Evolutionary conservation across 2,888 invertebrate genomes (phyloP), one percentile per base, ranked within the genome.

Genomic region (Pammene fasciana): DNA sequence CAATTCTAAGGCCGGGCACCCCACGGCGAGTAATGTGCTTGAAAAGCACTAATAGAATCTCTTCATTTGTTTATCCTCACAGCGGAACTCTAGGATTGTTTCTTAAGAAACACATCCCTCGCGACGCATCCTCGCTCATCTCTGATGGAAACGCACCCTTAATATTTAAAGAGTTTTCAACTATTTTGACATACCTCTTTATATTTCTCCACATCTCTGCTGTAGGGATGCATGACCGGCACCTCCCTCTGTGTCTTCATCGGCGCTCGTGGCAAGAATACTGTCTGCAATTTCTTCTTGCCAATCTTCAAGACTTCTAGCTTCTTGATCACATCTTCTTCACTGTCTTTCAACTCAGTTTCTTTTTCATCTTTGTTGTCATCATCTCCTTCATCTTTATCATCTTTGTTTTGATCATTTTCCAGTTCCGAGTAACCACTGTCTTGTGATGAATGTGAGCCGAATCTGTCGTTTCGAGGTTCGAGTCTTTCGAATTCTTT

Each of bases 371-470:
- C 74, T 57, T 81, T 81, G 0, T 73, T 16, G 0, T 56, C 14
- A 26, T 43, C 43, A 43, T 55, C 26, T 3, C 26, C 4, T 26
- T 26, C 26, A 26, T 26, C 54, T 3, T 75, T 9, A 38, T 68
- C 72, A 4, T 73, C 73, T 11, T 65, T 67, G 14, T 66, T 54
- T 9, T 71, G 67, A 52, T 14, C 73, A 6, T 78, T 75, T 56
- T 80, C 82, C 0, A 73, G 81, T 2, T 90, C 90, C 0, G 84
- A 77, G 38, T 81, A 89, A 0, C 92, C 92, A 36, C 91, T 91
- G 74, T 91, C 91, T 50, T 85, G 81, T 0, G 92, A 91, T 0
- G 85, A 83, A 5, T 90, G 86, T 0, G 90, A 90, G 13, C 86
- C 78, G 1, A 84, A 84, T 46, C 88, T 82, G 2, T 78, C 78